These are phyloP conservation scores for Tetranychus piercei DNA, from an alignment of 2,888 invertebrate genomes.

Conservation along the genomic window DNA sequence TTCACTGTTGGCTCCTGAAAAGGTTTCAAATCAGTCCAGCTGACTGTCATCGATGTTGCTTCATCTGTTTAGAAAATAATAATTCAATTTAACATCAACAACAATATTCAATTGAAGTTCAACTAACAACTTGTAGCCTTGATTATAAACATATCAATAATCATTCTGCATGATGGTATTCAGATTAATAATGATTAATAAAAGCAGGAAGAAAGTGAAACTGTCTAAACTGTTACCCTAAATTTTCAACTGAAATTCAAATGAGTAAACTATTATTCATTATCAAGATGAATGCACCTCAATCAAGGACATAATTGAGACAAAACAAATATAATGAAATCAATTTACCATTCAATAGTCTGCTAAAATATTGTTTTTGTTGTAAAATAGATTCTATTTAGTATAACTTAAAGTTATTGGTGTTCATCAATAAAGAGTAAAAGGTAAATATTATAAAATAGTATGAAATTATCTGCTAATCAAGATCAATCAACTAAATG, in stretches of 20 bases:
- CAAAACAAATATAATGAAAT: too few species aligned
- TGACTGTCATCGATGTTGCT: neutral
- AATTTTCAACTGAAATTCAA: neutral
- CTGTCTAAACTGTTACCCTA: neutral
- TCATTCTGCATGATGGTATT: neutral
- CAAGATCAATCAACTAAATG: neutral
- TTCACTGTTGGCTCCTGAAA: neutral
- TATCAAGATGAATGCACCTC: too few species aligned
- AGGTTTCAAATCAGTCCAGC: neutral
- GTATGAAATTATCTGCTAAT: neutral
- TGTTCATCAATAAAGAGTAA: too few species aligned
- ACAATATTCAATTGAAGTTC: neutral
- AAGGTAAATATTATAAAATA: too few species aligned
- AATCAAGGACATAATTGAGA: too few species aligned
- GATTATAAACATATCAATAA: neutral
- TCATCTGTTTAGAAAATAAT: neutral
- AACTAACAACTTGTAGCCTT: neutral
- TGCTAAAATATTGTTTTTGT: too few species aligned
- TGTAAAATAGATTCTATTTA: too few species aligned
- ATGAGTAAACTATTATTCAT: neutral
- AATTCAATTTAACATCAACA: neutral
- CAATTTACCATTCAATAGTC: too few species aligned
- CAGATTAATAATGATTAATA: neutral
- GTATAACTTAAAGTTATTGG: too few species aligned
- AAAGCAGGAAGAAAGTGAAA: neutral